phyloP scores from a whole-genome alignment of 2,797 vertebrate species.

The Synaphobranchus kaupii region DNA sequence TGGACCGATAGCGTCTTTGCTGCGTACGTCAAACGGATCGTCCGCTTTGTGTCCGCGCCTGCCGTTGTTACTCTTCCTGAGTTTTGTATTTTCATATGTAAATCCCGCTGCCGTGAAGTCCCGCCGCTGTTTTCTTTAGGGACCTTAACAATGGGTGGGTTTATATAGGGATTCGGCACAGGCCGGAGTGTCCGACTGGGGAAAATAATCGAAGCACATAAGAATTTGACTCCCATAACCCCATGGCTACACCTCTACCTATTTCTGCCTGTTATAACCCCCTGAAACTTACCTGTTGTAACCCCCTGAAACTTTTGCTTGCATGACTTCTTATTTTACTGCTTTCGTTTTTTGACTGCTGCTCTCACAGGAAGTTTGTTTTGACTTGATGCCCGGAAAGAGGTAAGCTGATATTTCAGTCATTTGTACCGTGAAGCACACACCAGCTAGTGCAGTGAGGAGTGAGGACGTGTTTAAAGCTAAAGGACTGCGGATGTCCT shows the following conservation, averaged over 20 bases:
- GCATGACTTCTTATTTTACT: background rate
- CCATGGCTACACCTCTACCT: background rate
- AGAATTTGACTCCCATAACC: background rate
- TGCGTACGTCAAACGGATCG: background rate
- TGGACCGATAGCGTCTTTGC: background rate
- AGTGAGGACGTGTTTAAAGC: background rate
- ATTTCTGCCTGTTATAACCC: background rate
- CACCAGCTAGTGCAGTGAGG: background rate
- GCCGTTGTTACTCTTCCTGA: background rate
- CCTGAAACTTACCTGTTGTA: background rate
- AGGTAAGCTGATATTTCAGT: background rate
- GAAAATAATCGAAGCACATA: background rate
- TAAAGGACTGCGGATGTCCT: background rate
- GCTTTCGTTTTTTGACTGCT: background rate
- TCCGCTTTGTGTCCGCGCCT: background rate
- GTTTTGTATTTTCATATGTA: background rate
- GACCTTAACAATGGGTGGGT: constrained; percentile 1
- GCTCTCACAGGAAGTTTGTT: background rate
- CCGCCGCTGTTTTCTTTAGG: background rate
- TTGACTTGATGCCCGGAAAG: background rate
- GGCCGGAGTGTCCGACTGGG: background rate
- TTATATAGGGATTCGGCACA: background rate
- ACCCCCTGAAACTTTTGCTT: background rate
- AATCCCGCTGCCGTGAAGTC: background rate
- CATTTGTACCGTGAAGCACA: background rate